A percentile compares a stretch with the other conserved stretches of the same genome.
These are phyloP conservation scores for Elgaria multicarinata DNA, from an alignment of 2,113 vertebrate genomes.

Conservation along the genomic window DNA sequence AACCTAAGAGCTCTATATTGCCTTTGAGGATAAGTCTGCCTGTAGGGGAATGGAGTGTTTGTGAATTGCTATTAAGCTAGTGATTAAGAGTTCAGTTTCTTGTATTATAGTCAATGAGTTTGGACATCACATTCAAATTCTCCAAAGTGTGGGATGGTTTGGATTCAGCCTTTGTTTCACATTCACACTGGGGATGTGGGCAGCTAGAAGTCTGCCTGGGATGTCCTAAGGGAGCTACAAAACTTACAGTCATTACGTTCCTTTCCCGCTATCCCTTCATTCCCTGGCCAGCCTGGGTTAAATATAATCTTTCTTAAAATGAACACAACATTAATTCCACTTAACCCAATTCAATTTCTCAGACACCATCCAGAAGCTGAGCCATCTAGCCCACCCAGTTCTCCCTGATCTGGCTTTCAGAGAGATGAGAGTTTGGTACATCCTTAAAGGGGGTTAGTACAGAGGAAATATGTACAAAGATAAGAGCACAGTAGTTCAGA, in stretches of 20 bases:
- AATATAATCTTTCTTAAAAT: conserved; percentile 74
- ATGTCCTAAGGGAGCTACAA: conserved; percentile 49
- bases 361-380: conserved; percentile 52
- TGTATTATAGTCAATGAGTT: conserved; percentile 30
- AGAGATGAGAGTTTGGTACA: accelerated
- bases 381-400: conserved; percentile 36
- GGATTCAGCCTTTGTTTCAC: conserved; percentile 51
- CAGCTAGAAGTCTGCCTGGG: conserved; percentile 34
- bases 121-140: conserved; percentile 28
- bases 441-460: neutral
- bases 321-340: conserved; percentile 54
- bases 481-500: neutral
- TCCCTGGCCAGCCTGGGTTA: conserved; percentile 50
- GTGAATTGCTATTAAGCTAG: neutral
- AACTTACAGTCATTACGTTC: conserved; percentile 44
- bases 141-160: conserved; percentile 15
- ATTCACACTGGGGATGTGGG: conserved; percentile 32
- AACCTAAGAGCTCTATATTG: neutral
- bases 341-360: conserved; percentile 65
- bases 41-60: neutral
- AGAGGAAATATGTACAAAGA: neutral
- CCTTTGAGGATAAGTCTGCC: neutral
- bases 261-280: conserved; percentile 66
- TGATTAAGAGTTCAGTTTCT: neutral
- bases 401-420: conserved; percentile 9